Evolutionary conservation across 2,797 vertebrate species (phyloP).

Genomic region (Chloroceryle amazona): DNA sequence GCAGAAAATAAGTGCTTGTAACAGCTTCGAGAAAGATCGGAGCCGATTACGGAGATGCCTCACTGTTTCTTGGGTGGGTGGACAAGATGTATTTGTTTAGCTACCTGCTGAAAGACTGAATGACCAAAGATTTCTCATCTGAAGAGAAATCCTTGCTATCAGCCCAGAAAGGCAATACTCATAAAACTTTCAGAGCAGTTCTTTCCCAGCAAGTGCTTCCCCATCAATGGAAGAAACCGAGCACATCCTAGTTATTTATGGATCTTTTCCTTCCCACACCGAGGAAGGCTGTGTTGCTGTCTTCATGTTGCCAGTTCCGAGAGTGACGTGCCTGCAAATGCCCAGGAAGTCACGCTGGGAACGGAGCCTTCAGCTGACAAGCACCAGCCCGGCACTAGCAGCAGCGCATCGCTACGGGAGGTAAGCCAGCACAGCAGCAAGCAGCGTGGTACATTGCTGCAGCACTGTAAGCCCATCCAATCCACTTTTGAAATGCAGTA

Average conservation of each 20-base stretch:
- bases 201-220: neutral
- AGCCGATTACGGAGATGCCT: neutral
- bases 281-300: neutral
- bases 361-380: neutral
- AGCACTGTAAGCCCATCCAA: neutral
- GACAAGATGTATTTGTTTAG: neutral
- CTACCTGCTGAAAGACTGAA: neutral
- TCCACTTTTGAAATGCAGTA: neutral
- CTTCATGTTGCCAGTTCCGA: neutral
- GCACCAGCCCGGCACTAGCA: neutral
- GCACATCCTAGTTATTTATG: neutral
- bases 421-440: neutral
- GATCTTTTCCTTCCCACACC: neutral
- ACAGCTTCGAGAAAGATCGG: neutral
- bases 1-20: neutral
- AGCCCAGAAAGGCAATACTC: neutral
- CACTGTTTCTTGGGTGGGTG: neutral
- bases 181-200: neutral
- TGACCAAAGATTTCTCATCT: neutral
- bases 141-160: neutral
- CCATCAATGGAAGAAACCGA: neutral
- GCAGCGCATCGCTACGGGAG: neutral
- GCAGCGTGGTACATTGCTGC: accelerated
- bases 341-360: neutral
- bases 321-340: neutral